Evolutionary conservation across 2,888 invertebrate species (phyloP).

Genomic region (Tinea semifulvella): DNA sequence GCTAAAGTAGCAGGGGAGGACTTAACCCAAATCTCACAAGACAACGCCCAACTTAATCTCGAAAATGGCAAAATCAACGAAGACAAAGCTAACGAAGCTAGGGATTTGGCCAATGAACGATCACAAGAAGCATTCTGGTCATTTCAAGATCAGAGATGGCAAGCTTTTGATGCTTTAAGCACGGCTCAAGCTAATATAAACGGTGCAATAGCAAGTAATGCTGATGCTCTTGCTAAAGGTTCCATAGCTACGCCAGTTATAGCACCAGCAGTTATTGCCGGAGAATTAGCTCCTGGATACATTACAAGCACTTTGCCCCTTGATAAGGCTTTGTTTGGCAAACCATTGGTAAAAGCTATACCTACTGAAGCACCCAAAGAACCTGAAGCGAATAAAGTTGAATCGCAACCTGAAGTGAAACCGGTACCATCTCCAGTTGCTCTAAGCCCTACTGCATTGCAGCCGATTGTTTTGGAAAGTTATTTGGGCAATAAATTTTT

Average conservation of each 20-base stretch:
- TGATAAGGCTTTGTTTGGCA: not conserved
- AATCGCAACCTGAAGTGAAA: no score
- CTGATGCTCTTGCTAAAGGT: constrained; percentile 30
- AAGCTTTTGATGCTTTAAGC: constrained; percentile 41
- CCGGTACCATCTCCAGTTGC: no score
- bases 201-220: constrained; percentile 27
- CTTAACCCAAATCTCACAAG: constrained; percentile 28
- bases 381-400: not conserved
- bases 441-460: not conserved
- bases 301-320: not conserved
- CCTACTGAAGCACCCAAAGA: not conserved
- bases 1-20: constrained; percentile 41
- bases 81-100: constrained; percentile 30
- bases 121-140: constrained; percentile 32
- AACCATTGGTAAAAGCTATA: not conserved
- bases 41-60: constrained; percentile 23
- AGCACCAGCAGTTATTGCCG: not conserved
- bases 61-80: constrained; percentile 36
- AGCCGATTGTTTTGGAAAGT: not conserved
- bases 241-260: constrained; percentile 19
- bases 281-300: no score
- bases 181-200: constrained; percentile 44
- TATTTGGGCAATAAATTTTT: not conserved
- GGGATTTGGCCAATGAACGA: constrained; percentile 29
- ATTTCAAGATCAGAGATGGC: constrained; percentile 51